These are phyloP conservation scores for Pluvialis apricaria DNA, from an alignment of 2,113 vertebrate species.

Conservation along the genomic window DNA sequence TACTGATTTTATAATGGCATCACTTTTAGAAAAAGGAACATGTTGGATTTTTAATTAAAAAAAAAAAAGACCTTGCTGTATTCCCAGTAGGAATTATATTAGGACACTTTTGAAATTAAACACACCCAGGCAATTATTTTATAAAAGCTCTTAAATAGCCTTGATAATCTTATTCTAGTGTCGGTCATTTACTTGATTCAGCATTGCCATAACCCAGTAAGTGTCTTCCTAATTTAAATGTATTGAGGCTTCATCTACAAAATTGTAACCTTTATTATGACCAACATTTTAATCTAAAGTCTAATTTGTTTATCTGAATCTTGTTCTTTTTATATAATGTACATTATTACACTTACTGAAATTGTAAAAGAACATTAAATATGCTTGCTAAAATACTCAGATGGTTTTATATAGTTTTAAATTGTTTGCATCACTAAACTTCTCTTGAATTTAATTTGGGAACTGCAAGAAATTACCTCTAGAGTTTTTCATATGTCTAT, in stretches of 20 bases:
- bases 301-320: neutral
- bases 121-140: neutral
- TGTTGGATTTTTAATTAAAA: neutral
- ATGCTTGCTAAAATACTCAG: neutral
- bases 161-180: neutral
- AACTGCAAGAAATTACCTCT: neutral
- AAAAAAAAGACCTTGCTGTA: neutral
- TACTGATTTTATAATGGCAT: neutral
- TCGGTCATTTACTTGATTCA: slow-evolving; percentile 21
- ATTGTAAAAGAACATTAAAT: neutral
- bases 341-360: neutral
- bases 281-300: neutral
- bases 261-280: neutral
- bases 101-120: slow-evolving; percentile 13
- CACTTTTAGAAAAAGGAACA: neutral
- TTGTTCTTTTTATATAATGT: neutral
- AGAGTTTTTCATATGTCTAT: neutral
- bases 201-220: neutral
- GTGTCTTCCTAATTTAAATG: slow-evolving; percentile 22
- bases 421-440: neutral
- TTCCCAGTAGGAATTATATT: neutral
- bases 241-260: neutral
- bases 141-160: neutral
- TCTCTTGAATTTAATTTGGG: neutral
- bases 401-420: neutral